Conservation (phyloP, 2,797 vertebrate genomes). For the Crenichthys baileyi region DNA sequence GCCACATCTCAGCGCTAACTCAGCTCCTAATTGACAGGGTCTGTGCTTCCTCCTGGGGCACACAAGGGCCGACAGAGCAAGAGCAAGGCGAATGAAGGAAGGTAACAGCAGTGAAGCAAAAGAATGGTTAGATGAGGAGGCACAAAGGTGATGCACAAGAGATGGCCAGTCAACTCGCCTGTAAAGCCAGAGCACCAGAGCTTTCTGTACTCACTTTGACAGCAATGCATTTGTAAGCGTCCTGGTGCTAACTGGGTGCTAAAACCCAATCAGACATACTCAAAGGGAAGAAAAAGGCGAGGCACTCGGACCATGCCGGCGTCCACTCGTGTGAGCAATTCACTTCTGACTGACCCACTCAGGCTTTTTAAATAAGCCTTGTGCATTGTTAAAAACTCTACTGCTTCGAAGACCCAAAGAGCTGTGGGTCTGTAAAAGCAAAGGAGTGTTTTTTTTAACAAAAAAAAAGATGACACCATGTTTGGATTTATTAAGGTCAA, state of each 20-base stretch:
- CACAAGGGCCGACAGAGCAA: slow-evolving; percentile 33
- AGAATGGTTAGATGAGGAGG: slow-evolving; percentile 10
- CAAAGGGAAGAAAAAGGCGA: slow-evolving; percentile 48
- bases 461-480: slow-evolving; percentile 16
- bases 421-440: slow-evolving; percentile 29
- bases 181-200: slow-evolving; percentile 40
- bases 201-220: slow-evolving; percentile 54
- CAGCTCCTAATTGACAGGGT: slow-evolving; percentile 61
- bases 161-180: slow-evolving; percentile 52
- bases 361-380: slow-evolving; percentile 64
- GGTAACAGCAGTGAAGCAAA: slow-evolving; percentile 18
- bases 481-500: slow-evolving; percentile 48
- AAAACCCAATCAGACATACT: slow-evolving; percentile 75
- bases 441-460: slow-evolving; percentile 43
- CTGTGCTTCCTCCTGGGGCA: slow-evolving; percentile 41
- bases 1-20: slow-evolving; percentile 54
- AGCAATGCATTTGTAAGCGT: slow-evolving; percentile 73
- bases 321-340: slow-evolving; percentile 71
- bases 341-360: slow-evolving; percentile 71
- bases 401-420: slow-evolving; percentile 36
- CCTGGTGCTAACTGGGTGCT: slow-evolving; percentile 70
- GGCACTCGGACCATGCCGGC: slow-evolving; percentile 39
- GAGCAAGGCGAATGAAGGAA: slow-evolving; percentile 44
- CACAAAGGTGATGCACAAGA: slow-evolving; percentile 44
- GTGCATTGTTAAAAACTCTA: slow-evolving; percentile 30